phyloP scores from a whole-genome alignment of 2,888 invertebrate genomes.

The Brenthis ino region DNA sequence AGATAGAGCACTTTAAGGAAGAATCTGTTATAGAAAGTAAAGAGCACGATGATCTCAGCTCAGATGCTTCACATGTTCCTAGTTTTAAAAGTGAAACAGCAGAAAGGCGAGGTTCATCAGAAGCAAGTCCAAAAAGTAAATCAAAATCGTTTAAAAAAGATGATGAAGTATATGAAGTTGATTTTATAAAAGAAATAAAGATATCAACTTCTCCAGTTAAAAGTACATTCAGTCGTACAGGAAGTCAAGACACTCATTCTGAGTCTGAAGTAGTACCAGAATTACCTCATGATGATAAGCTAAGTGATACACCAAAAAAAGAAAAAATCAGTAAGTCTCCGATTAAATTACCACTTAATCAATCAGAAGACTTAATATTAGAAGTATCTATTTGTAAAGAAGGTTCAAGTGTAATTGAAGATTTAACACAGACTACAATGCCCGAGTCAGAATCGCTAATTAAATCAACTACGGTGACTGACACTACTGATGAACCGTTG shows the following conservation, averaged over 20 bases:
- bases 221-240: constrained; percentile 77
- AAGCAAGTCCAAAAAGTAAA: constrained; percentile 72
- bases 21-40: constrained; percentile 77
- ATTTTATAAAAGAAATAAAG: constrained; percentile 80
- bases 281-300: constrained; percentile 72
- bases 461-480: constrained; percentile 51
- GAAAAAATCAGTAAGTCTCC: constrained; percentile 67
- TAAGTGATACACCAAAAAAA: constrained; percentile 67
- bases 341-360: constrained; percentile 70
- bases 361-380: constrained; percentile 75
- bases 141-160: constrained; percentile 78
- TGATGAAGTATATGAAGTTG: constrained; percentile 76
- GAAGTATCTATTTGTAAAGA: constrained; percentile 70
- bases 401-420: constrained; percentile 15
- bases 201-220: constrained; percentile 77
- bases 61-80: constrained; percentile 74
- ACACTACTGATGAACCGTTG: constrained; percentile 57
- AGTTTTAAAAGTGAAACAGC: constrained; percentile 73
- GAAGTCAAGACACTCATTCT: constrained; percentile 81
- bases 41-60: constrained; percentile 75
- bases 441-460: constrained; percentile 43
- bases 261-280: constrained; percentile 81
- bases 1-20: constrained; percentile 73
- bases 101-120: constrained; percentile 67
- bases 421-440: constrained; percentile 15